Evolutionary conservation across 2,888 invertebrate species (phyloP).

Genomic region (Netelia melanura): DNA sequence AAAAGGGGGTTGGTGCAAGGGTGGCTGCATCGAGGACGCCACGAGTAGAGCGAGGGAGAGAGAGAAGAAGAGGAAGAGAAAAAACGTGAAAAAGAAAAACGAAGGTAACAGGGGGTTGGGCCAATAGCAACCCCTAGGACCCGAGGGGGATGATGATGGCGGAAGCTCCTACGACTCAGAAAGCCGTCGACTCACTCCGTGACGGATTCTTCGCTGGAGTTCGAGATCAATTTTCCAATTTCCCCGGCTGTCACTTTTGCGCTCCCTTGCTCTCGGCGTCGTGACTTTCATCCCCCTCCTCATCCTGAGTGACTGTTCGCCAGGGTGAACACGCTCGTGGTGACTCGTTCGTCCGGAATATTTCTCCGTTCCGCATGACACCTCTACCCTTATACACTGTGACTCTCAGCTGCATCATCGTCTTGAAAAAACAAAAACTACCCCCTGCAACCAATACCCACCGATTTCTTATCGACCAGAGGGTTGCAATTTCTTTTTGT

Average conservation of each 20-base stretch:
- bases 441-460: background rate
- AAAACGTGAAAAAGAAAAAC: conserved; percentile 14
- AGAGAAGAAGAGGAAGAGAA: background rate
- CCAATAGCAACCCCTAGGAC: background rate
- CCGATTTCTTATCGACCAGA: conserved; percentile 19
- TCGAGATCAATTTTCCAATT: conserved; percentile 83
- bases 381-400: conserved; percentile 10
- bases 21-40: conserved; percentile 31
- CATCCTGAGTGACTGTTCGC: conserved; percentile 30
- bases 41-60: background rate
- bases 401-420: conserved; percentile 12
- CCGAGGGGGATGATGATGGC: conserved; percentile 34
- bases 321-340: conserved; percentile 26
- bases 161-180: conserved; percentile 40
- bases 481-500: background rate
- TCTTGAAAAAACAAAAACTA: conserved; percentile 9
- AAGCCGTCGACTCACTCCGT: conserved; percentile 53
- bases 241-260: conserved; percentile 80
- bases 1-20: conserved; percentile 27
- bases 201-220: conserved; percentile 71
- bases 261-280: conserved; percentile 67
- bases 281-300: conserved; percentile 15
- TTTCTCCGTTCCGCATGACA: conserved; percentile 71
- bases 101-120: conserved; percentile 17
- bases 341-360: conserved; percentile 76